Percentiles rank a stretch among this genome's conserved stretches.
Conservation (phyloP, 2,888 invertebrate species). For the Sarcophaga carnaria region DNA sequence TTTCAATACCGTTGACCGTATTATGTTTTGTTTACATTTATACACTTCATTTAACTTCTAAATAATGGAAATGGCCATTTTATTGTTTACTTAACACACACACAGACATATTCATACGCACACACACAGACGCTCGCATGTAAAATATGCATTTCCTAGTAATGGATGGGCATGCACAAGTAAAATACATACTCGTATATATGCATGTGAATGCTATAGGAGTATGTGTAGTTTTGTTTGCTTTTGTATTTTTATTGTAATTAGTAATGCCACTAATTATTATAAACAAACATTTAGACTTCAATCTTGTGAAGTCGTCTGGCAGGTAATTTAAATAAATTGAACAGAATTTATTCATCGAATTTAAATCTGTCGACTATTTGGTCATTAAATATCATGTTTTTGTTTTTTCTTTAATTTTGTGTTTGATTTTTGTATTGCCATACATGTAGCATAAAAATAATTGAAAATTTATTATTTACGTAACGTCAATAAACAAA, state of each 20-base stretch:
- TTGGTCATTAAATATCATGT: not conserved
- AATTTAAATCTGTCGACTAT: not conserved
- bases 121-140: not conserved
- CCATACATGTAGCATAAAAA: too few relatives aligned
- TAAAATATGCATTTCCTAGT: too few relatives aligned
- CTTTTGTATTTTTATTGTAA: slow-evolving; percentile 19
- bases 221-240: not conserved
- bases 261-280: slow-evolving; percentile 54
- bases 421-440: too few relatives aligned
- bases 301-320: not conserved
- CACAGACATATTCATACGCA: not conserved
- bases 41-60: slow-evolving; percentile 73
- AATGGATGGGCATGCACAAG: not conserved
- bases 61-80: slow-evolving; percentile 61
- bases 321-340: slow-evolving; percentile 27
- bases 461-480: too few relatives aligned
- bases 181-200: not conserved
- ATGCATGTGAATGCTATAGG: too few relatives aligned
- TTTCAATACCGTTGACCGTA: slow-evolving; percentile 61
- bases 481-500: too few relatives aligned
- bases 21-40: slow-evolving; percentile 74
- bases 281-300: slow-evolving; percentile 7
- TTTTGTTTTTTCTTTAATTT: too few relatives aligned
- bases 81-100: slow-evolving; percentile 7
- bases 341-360: slow-evolving; percentile 1